Base-by-base conservation (phyloP, 1,140 invertebrate species). In the Eumeta japonica region DNA sequence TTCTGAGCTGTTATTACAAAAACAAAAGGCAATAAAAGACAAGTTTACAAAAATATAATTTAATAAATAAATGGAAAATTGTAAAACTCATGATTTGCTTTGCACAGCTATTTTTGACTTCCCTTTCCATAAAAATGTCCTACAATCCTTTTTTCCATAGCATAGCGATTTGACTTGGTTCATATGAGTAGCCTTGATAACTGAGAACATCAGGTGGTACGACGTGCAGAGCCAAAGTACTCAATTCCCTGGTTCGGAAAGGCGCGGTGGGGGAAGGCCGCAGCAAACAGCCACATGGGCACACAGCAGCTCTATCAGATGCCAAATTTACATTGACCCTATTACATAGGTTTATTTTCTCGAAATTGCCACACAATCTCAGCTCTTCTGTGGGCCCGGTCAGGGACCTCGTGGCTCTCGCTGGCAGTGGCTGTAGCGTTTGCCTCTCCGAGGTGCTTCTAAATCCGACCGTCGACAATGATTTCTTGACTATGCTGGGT, bases 71-170 rank as follows among this genome's bases (percentile, higher is more conserved):
- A n/a, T n/a, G n/a, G n/a, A n/a, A n/a, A n/a, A n/a, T n/a, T n/a
- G n/a, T n/a, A n/a, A n/a, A n/a, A n/a, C n/a, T n/a, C n/a, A n/a
- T n/a, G n/a, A n/a, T n/a, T n/a, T n/a, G n/a, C n/a, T n/a, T n/a
- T n/a, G n/a, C n/a, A n/a, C n/a, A n/a, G n/a, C n/a, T 43, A 47
- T 44, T 45, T 53, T 54, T 30, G 51, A 46, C 49, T 63, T 67
- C 15, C 65, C 66, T 57, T 85, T 84, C 82, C 82, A 85, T 11
- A 85, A 49, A 74, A 82, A 85, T 58, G 71, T 83, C 43, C 82
- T 65, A 28, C 81, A 82, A 41, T 85, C 83, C 54, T 85, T 84
- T n/a, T 50, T 84, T 84, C 82, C 81, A 85, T 39, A 73, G 65
- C 52, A 65, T 60, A 9, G 70, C 65, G 38, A 76, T 76, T 46